Evolutionary conservation across 2,888 invertebrate species (phyloP), one percentile per base, ranked within the genome.

Genomic region (Pedicia rivosa): DNA sequence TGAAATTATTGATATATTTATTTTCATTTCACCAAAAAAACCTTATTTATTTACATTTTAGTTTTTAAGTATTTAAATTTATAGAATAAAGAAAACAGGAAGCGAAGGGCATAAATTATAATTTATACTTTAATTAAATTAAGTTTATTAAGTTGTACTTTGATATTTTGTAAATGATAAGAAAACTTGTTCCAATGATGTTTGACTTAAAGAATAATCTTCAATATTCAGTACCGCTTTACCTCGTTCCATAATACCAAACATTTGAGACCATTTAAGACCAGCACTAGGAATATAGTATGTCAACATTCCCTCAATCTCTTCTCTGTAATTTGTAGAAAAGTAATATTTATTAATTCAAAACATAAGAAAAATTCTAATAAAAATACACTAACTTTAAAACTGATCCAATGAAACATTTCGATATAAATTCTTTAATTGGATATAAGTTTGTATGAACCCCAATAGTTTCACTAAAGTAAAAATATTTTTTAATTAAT

Each of bases 171-270:
- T 76, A 49, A 78, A 74, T 44, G 72, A 69, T 35, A 78, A 54
- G 56, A 78, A 78, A 44, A 84, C 76, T 60, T 86, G 82, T 56
- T 86, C 86, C 24, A 86, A 60, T 1, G 80, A 78, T 1, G 84
- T 81, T 58, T 84, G 83, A 37, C 77, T 75, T 35, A 87, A 73
- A 30, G 73, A 75, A 56, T 86, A 87, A 55, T 84, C 83, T 50
- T 80, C 79, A 9, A 83, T 67, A 37, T 69, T 64, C 1, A 72
- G 59, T 6, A 57, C 51, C 2, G 53, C 49, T 38, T 73, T 74
- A 35, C 71, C 71, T 2, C 57, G 53, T 53, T 82, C 80, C 68
- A 82, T 72, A 7, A 65, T 59, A 2, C 69, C 66, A 53, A 79
- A 78, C 56, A 79, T 67, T 32, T 59, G 54, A 1, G 74, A 71